Evolutionary conservation across 2,113 vertebrate species (phyloP), one percentile per base, ranked within the genome.

Genomic region (Heteronetta atricapilla): DNA sequence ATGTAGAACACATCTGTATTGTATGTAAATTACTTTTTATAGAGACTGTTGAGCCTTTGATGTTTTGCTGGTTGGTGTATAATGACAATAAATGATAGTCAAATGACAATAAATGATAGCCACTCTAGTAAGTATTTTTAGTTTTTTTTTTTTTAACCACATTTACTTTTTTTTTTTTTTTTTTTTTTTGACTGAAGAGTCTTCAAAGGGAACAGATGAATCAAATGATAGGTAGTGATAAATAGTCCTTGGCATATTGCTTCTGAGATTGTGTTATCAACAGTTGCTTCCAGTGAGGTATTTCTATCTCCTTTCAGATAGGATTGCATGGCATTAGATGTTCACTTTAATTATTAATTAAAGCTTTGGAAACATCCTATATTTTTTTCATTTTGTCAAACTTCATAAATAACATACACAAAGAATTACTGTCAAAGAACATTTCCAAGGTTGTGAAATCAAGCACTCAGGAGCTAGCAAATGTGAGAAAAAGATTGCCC

Each of bases 21-120:
- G 96, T 93, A 84, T 86, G 64, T 89, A 93, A 97, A 96, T 95
- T 88, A 91, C 38, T 90, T 21, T 82, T 95, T 90, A 82, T 87
- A 46, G 64, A 40, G 36, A 79, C 72, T 21, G 28, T 50, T 68
- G 70, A 94, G 74, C 56, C 82, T 96, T 89, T 96, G 78, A 93
- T 92, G 75, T 91, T 95, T 95, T 73, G 50, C 40, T 62, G 81
- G 52, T 89, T 74, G 60, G 63, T 55, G 63, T 25, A 72, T 64
- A 91, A 75, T 80, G 77, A 69, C 52, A 88, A 36, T 70, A 93
- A 85, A 81, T 83, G 19, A 85, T 75, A 75, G 56, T 31, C 81
- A 76, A 90, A 73, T 78, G 78, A 59, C 55, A 91, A 40, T 75
- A 93, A 88, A 80, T 86, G 20, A 84, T 77, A 77, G 53, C 33